Evolutionary conservation across 2,113 vertebrate species (phyloP), one percentile per base, ranked within the genome.

Genomic region (Nymphicus hollandicus): DNA sequence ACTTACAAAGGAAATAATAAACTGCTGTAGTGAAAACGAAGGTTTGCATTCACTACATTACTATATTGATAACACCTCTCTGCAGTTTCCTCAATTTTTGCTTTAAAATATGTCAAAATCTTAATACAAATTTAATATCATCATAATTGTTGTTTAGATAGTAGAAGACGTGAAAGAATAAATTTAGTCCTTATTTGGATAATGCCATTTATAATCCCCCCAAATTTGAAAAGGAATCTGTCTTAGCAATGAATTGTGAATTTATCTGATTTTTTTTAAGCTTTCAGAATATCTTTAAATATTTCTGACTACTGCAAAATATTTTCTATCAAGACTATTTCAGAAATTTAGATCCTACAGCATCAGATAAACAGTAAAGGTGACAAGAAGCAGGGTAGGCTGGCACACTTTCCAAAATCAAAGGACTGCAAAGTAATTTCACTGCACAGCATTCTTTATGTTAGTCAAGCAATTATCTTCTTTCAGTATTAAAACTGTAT

Each of bases 101-200:
- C 10, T 65, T 70, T 60, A 65, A 73, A 81, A 46, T 39, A 60
- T 27, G 18, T 5, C 3, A 78, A 50, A 46, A 41, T 50, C 28
- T 77, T 77, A 60, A 52, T 7, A 1, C 0, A 0, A 13, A 56
- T 65, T 73, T 22, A 50, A 55, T 60, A 25, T 29, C 2, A 39
- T 17, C 24, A 77, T 25, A n/a, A 41, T 43, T 39, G 11, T 4
- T 65, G 8, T 46, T 41, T 73, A 70, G 13, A 25, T 37, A 2
- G 3, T 60, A 79, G 9, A 74, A 76, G 9, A 33, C 5, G 2
- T 24, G 6, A 82, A 58, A 70, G 6, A 72, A 71, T 66, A 37
- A 0, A 56, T 79, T 79, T 56, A n/a, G 2, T 3, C 35, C 4
- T 2, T 52, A 4, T 74, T 76, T 80, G 9, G 4, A 37, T 33